Conservation (phyloP, 2,888 invertebrate genomes). For the Pollenia angustigena region DNA sequence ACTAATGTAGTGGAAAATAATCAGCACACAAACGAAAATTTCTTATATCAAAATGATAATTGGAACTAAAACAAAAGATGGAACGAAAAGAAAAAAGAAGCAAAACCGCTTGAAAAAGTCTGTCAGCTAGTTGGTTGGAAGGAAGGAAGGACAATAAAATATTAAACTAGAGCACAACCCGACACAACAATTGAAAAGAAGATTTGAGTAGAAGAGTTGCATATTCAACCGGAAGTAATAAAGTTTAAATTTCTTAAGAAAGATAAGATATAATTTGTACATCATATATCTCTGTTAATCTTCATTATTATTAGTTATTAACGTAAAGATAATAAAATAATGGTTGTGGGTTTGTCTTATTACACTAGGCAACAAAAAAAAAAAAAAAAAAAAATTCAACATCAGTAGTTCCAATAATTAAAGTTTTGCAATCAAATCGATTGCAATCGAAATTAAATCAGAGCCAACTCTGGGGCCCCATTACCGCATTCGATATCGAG, state of each 20-base stretch:
- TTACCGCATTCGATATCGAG: too few relatives aligned
- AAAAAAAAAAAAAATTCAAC: too few relatives aligned
- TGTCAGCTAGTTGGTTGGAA: not conserved
- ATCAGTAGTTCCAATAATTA: too few relatives aligned
- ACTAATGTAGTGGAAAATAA: conserved; percentile 73
- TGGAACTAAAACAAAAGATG: not conserved
- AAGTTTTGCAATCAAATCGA: too few relatives aligned
- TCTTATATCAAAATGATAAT: conserved; percentile 28
- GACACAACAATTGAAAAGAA: conserved; percentile 14
- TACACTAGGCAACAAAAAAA: too few relatives aligned
- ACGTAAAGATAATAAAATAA: not conserved
- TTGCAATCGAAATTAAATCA: too few relatives aligned
- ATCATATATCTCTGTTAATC: not conserved
- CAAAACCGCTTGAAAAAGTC: not conserved
- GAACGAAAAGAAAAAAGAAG: not conserved
- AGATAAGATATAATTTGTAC: conserved; percentile 39
- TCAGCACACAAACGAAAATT: conserved; percentile 39
- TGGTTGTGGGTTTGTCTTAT: too few relatives aligned
- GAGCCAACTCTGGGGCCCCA: too few relatives aligned
- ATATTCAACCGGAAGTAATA: conserved; percentile 60
- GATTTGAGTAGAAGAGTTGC: conserved; percentile 10
- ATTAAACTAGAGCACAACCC: conserved; percentile 5
- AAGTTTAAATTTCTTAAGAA: conserved; percentile 63
- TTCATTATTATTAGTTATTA: not conserved
- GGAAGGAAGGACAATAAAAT: conserved; percentile 16